Percentiles rank a stretch among this genome's conserved stretches.
phyloP scores from a whole-genome alignment of 2,888 invertebrate species.

The Dryobota labecula region DNA sequence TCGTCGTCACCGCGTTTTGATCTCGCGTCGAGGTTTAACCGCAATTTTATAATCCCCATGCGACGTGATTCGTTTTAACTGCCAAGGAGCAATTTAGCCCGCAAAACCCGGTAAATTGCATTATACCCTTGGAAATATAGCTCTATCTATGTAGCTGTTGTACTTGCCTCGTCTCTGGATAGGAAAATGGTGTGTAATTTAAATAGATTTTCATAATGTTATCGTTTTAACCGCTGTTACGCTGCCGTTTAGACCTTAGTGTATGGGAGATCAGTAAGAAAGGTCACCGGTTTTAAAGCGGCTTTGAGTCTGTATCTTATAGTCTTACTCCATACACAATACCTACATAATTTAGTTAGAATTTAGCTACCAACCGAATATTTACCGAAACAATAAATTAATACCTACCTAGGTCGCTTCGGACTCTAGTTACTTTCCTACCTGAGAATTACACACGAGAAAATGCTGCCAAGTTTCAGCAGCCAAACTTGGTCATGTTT shows the following conservation, averaged over 20 bases:
- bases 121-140: constrained; percentile 74
- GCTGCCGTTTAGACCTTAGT: constrained; percentile 19
- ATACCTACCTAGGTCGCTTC: constrained; percentile 7
- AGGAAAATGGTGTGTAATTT: constrained; percentile 72
- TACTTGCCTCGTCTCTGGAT: constrained; percentile 60
- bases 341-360: not conserved
- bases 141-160: constrained; percentile 61
- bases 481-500: constrained; percentile 66
- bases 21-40: constrained; percentile 77
- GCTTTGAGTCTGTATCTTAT: constrained; percentile 13
- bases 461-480: constrained; percentile 64
- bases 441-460: constrained; percentile 41
- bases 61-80: constrained; percentile 84
- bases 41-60: constrained; percentile 82
- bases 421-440: constrained; percentile 31
- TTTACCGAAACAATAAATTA: constrained; percentile 2
- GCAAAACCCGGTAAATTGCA: constrained; percentile 78
- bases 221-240: constrained; percentile 57
- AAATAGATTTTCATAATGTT: constrained; percentile 76
- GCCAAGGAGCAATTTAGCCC: constrained; percentile 81
- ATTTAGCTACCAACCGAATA: constrained; percentile 1
- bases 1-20: constrained; percentile 75
- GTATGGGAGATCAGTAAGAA: constrained; percentile 11
- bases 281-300: constrained; percentile 38
- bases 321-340: not conserved